These are phyloP conservation scores for Hyles euphorbiae DNA, from an alignment of 1,140 invertebrate genomes.

Conservation along the genomic window DNA sequence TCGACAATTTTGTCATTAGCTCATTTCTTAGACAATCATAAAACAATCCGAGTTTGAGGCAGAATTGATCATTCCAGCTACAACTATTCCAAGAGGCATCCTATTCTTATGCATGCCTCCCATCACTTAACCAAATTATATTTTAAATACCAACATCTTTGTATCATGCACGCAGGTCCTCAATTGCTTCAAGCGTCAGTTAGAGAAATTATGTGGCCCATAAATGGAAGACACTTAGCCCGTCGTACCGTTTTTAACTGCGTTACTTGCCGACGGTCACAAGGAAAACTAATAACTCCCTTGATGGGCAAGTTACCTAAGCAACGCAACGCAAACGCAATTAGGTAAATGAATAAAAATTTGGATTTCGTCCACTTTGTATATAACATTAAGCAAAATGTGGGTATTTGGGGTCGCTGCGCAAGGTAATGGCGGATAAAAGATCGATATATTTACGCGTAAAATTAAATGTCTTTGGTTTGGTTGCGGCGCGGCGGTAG, in stretches of 20 bases:
- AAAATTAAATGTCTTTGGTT: too few relatives aligned
- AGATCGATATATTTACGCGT: too few relatives aligned
- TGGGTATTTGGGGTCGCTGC: too few relatives aligned
- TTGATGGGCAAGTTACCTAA: conserved; percentile 7
- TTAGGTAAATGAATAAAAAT: too few relatives aligned
- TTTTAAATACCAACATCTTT: too few relatives aligned
- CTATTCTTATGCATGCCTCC: conserved; percentile 8
- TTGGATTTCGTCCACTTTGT: too few relatives aligned
- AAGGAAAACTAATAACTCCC: background rate
- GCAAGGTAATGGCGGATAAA: too few relatives aligned
- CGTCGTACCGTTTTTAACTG: conserved; percentile 2
- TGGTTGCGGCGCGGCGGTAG: too few relatives aligned
- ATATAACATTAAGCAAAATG: too few relatives aligned
- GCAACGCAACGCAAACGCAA: too few relatives aligned
- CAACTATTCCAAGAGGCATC: conserved; percentile 6
- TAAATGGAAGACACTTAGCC: background rate
- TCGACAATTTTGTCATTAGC: conserved; percentile 6
- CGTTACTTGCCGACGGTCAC: background rate
- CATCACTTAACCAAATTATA: too few relatives aligned
- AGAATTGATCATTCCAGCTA: conserved; percentile 1
- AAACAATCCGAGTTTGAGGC: conserved; percentile 8
- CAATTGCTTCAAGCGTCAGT: conserved; percentile 1
- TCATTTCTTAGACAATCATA: conserved; percentile 5
- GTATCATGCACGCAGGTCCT: conserved; percentile 1
- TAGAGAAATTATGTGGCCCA: conserved; percentile 3